Evolutionary conservation across 2,888 invertebrate genomes (phyloP), one percentile per base, ranked within the genome.

Genomic region (Stenichneumon culpator): DNA sequence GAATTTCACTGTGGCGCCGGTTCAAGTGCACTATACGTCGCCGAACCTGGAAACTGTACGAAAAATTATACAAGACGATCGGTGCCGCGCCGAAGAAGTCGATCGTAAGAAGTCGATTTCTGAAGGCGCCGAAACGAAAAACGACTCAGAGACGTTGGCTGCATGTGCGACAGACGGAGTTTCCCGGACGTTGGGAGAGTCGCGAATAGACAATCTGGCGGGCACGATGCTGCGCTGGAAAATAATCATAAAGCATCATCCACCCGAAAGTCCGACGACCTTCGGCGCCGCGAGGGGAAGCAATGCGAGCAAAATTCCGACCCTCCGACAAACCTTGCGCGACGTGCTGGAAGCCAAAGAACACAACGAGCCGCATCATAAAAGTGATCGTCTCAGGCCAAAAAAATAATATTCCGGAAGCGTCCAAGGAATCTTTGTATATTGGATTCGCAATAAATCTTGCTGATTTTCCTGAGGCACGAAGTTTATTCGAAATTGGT

Each of bases 171-270:
- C 2, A 2, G 60, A 60, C 16, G 70, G 63, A 63, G 47, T 22
- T 19, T 39, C 67, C 5, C 57, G 19, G 39, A 39, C 39, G 9
- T 19, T 0, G 54, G 22, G 7, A 28, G 70, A 75, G 4, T 47
- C 44, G 22, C 44, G 9, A 14, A 47, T 60, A 2, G 69, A 82
- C 1, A 83, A 75, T 68, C 65, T 68, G 3, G 63, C 85, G 7
- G 86, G 83, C 1, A 75, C 86, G 3, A 86, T 74, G 28, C 68
- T 87, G 11, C 74, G 86, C 69, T 87, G 87, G 87, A 87, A 86
- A 72, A 86, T 87, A 28, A 87, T 86, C 28, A 85, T 87, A 57
- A 86, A 87, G 57, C 86, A 87, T 80, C 85, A 68, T 72, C 83
- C 83, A 32, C 83, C 86, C 2, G 63, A 4, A n/a, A 68, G 50